These are phyloP conservation scores for Caloenas nicobarica DNA, from an alignment of 2,113 vertebrate species.

Conservation along the genomic window DNA sequence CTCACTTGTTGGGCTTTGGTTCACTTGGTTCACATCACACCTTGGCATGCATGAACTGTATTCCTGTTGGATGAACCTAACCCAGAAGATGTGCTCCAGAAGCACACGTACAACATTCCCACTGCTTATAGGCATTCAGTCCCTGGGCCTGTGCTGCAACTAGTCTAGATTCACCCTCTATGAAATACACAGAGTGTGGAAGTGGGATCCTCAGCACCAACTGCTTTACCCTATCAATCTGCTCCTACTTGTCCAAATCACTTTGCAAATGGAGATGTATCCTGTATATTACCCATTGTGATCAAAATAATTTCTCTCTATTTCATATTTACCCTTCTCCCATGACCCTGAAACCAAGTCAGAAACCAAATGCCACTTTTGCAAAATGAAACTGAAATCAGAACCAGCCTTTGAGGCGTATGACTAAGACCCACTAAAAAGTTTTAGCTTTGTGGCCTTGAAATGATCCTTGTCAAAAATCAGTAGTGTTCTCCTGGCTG, in stretches of 20 bases:
- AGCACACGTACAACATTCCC: background rate
- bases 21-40: background rate
- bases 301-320: background rate
- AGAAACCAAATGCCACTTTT: background rate
- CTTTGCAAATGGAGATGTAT: background rate
- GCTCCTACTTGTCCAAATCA: background rate
- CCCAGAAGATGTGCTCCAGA: background rate
- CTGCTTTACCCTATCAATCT: background rate
- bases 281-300: background rate
- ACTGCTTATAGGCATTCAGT: background rate
- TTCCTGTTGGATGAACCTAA: background rate
- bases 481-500: background rate
- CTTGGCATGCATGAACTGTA: background rate
- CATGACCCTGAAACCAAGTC: background rate
- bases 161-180: background rate
- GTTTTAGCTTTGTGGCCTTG: background rate
- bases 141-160: background rate
- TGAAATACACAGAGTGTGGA: background rate
- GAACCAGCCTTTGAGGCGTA: background rate
- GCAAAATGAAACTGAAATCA: background rate
- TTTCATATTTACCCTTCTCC: background rate
- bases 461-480: background rate
- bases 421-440: background rate
- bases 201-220: background rate
- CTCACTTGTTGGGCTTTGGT: background rate